Percentiles rank a stretch among this genome's conserved stretches.
Conservation (phyloP, 2,797 vertebrate genomes). For the Cynopterus sphinx region DNA sequence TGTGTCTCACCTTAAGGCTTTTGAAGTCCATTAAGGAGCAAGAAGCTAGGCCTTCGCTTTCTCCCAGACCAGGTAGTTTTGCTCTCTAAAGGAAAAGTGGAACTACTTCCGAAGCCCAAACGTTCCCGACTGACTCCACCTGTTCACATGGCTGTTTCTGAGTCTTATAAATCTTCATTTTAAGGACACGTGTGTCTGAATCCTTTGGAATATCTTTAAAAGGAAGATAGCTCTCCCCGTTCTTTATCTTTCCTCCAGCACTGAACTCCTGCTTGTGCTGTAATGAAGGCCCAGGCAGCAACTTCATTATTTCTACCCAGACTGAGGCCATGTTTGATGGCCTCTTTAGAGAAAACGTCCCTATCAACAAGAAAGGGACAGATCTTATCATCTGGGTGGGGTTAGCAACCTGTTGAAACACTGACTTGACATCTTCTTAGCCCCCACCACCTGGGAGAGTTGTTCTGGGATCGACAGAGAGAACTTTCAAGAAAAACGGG, state of each 20-base stretch:
- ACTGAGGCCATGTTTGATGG: constrained; percentile 12
- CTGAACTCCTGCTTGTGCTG: background rate
- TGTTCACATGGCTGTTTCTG: background rate
- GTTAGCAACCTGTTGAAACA: background rate
- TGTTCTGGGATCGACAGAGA: background rate
- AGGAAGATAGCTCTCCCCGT: background rate
- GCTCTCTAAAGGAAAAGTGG: background rate
- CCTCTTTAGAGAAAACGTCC: constrained; percentile 10
- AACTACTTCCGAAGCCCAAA: background rate
- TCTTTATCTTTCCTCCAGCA: background rate
- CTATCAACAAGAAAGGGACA: constrained; percentile 48
- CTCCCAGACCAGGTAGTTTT: background rate
- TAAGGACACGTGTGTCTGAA: background rate
- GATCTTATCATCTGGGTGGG: constrained; percentile 45
- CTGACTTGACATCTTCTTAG: background rate
- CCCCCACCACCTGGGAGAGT: background rate
- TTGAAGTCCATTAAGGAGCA: background rate
- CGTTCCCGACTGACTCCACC: background rate
- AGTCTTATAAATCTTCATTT: background rate
- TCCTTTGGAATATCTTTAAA: background rate
- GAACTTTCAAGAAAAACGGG: background rate
- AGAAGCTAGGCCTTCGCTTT: background rate
- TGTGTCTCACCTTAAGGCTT: background rate
- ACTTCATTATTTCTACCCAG: background rate
- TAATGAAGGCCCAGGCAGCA: constrained; percentile 34